phyloP scores from a whole-genome alignment of 2,113 vertebrate genomes.

The Bufo gargarizans region DNA sequence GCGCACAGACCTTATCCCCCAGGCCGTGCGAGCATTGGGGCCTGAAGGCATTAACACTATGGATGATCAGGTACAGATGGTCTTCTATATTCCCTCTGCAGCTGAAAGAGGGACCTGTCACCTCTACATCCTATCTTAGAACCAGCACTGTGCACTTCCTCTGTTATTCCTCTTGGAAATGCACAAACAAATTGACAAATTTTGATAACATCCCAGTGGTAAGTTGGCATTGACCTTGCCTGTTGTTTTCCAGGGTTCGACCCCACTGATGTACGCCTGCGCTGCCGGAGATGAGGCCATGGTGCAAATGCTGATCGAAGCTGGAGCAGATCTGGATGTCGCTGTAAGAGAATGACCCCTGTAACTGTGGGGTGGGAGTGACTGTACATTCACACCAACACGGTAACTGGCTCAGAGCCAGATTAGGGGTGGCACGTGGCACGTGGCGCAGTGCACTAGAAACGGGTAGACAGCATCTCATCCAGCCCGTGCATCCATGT shows the following conservation, averaged over 20 bases:
- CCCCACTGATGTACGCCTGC: slow-evolving; percentile 95
- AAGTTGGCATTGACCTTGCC: neutral
- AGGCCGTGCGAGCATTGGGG: slow-evolving; percentile 89
- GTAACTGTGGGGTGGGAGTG: neutral
- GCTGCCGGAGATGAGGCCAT: slow-evolving; percentile 95
- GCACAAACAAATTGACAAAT: neutral
- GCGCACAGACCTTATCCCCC: slow-evolving; percentile 92
- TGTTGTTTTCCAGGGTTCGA: slow-evolving; percentile 83
- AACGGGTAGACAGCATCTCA: no score
- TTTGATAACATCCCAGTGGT: no score
- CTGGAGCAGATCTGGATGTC: slow-evolving; percentile 88
- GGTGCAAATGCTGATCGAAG: slow-evolving; percentile 97
- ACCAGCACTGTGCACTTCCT: neutral
- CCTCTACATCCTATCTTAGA: neutral
- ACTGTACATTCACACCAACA: no score
- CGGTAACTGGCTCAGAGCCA: neutral
- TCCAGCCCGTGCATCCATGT: no score
- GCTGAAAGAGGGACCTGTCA: neutral
- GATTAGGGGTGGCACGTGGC: no score
- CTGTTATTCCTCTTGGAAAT: neutral
- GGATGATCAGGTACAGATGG: slow-evolving; percentile 89
- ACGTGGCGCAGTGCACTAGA: no score
- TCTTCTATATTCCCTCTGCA: neutral
- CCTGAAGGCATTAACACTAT: slow-evolving; percentile 92
- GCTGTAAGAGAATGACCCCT: slow-evolving; percentile 67